phyloP scores from a whole-genome alignment of 1,140 invertebrate genomes.

The Physella acuta region DNA sequence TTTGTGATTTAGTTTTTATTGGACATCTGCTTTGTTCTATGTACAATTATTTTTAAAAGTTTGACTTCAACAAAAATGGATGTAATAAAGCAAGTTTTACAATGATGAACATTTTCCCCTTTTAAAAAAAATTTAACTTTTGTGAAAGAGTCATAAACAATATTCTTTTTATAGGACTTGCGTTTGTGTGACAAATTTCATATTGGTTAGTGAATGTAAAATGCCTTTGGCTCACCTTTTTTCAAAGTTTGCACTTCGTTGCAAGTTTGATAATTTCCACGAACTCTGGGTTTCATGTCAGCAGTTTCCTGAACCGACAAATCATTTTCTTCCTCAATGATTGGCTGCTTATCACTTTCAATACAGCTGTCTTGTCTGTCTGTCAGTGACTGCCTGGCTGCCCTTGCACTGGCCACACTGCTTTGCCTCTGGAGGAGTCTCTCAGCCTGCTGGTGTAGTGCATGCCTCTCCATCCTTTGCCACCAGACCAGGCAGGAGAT shows the following conservation, averaged over 20 bases:
- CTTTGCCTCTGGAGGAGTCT: background rate
- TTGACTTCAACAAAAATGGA: too few relatives aligned
- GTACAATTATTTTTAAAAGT: too few relatives aligned
- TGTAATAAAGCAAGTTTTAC: too few relatives aligned
- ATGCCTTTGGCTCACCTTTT: conserved; percentile 2
- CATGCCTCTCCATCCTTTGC: conserved; percentile 67
- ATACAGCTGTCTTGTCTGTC: too few relatives aligned
- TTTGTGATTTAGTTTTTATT: too few relatives aligned
- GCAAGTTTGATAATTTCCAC: conserved; percentile 9
- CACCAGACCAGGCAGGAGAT: conserved; percentile 75
- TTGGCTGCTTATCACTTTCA: background rate
- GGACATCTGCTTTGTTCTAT: too few relatives aligned
- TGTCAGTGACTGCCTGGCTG: background rate
- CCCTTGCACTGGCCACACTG: background rate
- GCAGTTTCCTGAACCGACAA: background rate
- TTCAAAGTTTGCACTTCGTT: background rate
- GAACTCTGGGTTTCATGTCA: background rate
- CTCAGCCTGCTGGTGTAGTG: background rate
- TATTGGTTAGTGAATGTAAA: background rate
- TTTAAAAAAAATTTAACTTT: too few relatives aligned
- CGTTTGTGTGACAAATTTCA: background rate
- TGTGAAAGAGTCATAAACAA: too few relatives aligned
- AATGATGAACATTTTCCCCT: too few relatives aligned
- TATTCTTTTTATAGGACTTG: background rate
- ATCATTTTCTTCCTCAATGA: background rate